Evolutionary conservation across 2,113 vertebrate genomes (phyloP), one percentile per base, ranked within the genome.

Genomic region (Polypterus senegalus): DNA sequence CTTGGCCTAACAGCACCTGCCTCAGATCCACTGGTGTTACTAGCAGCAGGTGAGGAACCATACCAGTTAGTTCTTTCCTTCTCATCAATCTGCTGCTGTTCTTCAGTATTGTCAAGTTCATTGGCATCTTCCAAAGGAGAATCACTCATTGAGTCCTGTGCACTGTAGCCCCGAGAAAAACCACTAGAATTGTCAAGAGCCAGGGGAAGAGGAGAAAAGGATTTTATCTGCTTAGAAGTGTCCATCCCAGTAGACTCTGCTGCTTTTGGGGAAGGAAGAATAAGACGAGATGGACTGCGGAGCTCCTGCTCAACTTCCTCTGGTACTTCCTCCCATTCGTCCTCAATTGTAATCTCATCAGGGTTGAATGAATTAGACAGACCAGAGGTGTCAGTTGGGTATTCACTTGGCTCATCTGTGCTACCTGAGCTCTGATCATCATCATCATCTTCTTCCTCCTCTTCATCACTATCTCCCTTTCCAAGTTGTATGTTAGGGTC

Each of bases 291-390:
- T 66, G 71, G 48, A 43, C 58, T 59, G 62, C 57, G 61, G 52
- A 55, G 60, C 45, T 46, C 67, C 5, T 1, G 8, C 66, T 62
- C 48, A 51, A 43, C 61, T 55, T 5, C 71, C 9, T 83, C 89
- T n/a, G 88, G 88, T 0, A 87, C 89, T 0, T 85, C 89, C 55
- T 79, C 82, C 76, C 92, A 93, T 9, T 91, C 89, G 0, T 97
- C 92, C 62, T 96, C 94, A 61, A 98, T 80, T 57, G 89, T 82
- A 65, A 99, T 99, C 76, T 99, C 94, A 55, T 98, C 96, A 1
- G 96, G 96, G 67, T 99, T 99, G 61, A 87, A 71, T 9, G 90
- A 96, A 3, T 71, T 82, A 2, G 89, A 92, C 59, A 92, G 67
- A 43, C 80, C 83, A 1, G 93, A 98, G 1, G 85, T 85, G 69